Evolutionary conservation across 2,113 vertebrate genomes (phyloP), one percentile per base, ranked within the genome.

Genomic region (Trematomus loennbergii): DNA sequence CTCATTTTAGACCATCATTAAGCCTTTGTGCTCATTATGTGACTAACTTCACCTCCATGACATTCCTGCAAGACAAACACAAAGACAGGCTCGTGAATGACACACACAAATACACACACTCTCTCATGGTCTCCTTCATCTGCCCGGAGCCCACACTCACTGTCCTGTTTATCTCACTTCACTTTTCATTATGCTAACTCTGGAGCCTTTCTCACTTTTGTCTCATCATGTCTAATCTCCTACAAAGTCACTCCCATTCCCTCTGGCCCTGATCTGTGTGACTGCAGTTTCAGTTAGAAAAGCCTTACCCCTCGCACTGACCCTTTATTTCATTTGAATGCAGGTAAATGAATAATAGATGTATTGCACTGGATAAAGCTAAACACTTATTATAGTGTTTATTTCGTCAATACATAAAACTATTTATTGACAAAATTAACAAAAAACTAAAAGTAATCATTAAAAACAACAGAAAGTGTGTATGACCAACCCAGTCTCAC

Each of bases 121-220:
- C 43, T 15, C 46, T 43, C 16, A 25, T n/a, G 52, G 46, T 62
- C 75, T 60, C 9, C 3, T 65, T 64, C 50, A 55, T 55, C 29
- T 46, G 64, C 11, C 46, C 49, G 25, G 58, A 78, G 33, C 48
- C 55, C 57, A 46, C 49, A 50, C 74, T 67, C 12, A 49, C 18
- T 62, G 33, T 20, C 53, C 46, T 29, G 11, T 78, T 29, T 20
- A 20, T 62, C 48, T 61, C 12, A 40, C 9, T 68, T 61, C 54
- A 25, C n/a, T 36, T 57, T 12, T 43, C 25, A 52, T 68, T 67
- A 36, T 18, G 18, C 9, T 20, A 50, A 17, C 17, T 50, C 9
- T 25, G 12, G 59, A 29, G 50, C n/a, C 46, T 43, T 55, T 50
- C 17, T 43, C 58, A 54, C 17, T 22, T 58, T 57, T 36, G 9